Conservation (phyloP, 2,113 vertebrate species). For the Agelaius phoeniceus region DNA sequence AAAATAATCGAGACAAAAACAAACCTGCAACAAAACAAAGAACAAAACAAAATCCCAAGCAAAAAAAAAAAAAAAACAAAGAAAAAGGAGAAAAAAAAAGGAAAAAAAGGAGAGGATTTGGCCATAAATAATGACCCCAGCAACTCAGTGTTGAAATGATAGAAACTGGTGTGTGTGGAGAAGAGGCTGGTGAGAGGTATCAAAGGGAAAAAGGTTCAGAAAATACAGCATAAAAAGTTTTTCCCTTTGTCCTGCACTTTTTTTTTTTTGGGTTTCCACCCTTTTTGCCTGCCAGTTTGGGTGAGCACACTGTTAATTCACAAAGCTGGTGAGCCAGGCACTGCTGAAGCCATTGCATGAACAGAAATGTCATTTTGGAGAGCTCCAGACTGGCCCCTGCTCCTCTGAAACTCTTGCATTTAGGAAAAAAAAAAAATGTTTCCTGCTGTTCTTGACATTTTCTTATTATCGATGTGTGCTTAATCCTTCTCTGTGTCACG, state of each 20-base stretch:
- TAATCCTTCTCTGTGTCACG: background rate
- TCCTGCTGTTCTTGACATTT: background rate
- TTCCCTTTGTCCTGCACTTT: background rate
- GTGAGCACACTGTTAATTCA: fast-evolving
- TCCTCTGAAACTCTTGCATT: background rate
- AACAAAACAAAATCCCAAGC: too few relatives aligned
- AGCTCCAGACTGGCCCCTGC: background rate
- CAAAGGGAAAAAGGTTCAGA: background rate
- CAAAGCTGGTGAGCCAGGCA: fast-evolving
- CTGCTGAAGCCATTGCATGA: background rate
- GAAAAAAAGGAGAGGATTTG: background rate
- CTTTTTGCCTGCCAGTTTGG: background rate
- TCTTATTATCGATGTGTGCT: background rate
- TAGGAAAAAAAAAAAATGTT: background rate
- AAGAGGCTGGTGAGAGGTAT: background rate
- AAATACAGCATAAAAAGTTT: background rate
- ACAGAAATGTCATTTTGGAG: background rate
- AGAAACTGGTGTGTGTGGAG: background rate
- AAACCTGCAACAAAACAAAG: fast-evolving
- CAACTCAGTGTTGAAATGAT: background rate
- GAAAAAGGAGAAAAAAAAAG: too few relatives aligned
- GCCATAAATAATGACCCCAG: background rate
- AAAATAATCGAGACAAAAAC: background rate
- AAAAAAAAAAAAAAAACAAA: background rate
- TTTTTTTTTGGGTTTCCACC: background rate